These are phyloP conservation scores for Unio pictorum DNA, from an alignment of 2,888 invertebrate genomes.

Conservation along the genomic window DNA sequence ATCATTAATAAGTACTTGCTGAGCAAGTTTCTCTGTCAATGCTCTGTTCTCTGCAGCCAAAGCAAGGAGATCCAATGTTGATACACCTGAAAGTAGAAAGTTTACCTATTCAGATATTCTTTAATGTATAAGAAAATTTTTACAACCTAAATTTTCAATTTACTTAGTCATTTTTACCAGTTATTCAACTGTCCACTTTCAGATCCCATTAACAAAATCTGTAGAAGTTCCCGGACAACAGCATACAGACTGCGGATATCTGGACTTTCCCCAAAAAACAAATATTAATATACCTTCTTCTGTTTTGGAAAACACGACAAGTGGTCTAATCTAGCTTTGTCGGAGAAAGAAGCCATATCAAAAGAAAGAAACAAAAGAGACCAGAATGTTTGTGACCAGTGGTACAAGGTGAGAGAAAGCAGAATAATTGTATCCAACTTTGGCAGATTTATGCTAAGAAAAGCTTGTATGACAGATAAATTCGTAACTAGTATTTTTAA, in stretches of 20 bases:
- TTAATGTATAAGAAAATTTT: neutral
- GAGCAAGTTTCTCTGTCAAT: slow-evolving; percentile 1
- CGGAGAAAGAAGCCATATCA: neutral
- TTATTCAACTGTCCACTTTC: too few species aligned
- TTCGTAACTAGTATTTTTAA: neutral
- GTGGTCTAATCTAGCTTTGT: neutral
- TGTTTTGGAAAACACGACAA: too few species aligned
- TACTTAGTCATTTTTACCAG: too few species aligned
- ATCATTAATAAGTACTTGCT: slow-evolving; percentile 3
- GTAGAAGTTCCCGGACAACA: too few species aligned
- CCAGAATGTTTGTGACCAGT: slow-evolving; percentile 8
- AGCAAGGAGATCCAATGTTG: slow-evolving; percentile 9
- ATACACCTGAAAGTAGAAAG: slow-evolving; percentile 11
- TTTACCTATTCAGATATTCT: neutral
- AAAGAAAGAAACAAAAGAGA: slow-evolving; percentile 10
- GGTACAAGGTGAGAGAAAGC: slow-evolving; percentile 9
- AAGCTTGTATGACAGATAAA: too few species aligned
- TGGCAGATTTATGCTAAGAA: slow-evolving; percentile 6
- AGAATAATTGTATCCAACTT: slow-evolving; percentile 18
- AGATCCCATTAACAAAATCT: too few species aligned
- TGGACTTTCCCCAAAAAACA: too few species aligned
- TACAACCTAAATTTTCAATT: too few species aligned
- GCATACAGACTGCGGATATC: too few species aligned
- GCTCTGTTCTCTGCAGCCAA: slow-evolving; percentile 11
- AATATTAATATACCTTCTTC: too few species aligned